These are phyloP conservation scores for Ophioderma brevispina DNA, from an alignment of 35 echinoderm and acorn worm genomes.

Conservation along the genomic window DNA sequence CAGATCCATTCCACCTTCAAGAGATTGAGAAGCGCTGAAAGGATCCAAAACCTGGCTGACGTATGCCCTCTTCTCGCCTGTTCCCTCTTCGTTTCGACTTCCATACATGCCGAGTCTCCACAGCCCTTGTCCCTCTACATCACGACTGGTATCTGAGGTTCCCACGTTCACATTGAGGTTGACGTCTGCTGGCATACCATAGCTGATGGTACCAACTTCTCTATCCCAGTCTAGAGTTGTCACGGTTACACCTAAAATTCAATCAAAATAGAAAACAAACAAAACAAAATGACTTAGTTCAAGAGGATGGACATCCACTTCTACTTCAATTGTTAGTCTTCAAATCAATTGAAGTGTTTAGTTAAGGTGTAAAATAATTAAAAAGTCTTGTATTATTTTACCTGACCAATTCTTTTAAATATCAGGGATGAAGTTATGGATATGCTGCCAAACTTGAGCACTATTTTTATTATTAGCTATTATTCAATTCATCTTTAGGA, in stretches of 20 bases:
- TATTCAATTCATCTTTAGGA: too few relatives aligned
- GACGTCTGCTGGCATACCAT: constrained; percentile 41
- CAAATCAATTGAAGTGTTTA: too few relatives aligned
- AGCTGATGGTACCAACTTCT: constrained; percentile 16
- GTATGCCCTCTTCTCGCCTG: constrained; percentile 28
- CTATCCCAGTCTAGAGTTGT: constrained; percentile 30
- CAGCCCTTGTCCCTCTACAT: constrained; percentile 49
- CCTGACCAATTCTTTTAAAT: too few relatives aligned
- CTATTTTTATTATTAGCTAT: too few relatives aligned
- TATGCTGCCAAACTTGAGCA: too few relatives aligned
- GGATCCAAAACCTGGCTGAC: constrained; percentile 42
- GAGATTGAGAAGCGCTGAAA: constrained; percentile 30
- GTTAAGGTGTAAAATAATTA: too few relatives aligned
- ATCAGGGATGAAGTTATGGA: too few relatives aligned
- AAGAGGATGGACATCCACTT: too few relatives aligned
- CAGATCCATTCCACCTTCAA: constrained; percentile 55
- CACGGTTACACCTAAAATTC: constrained; percentile 29
- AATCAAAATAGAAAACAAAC: not conserved
- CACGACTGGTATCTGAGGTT: constrained; percentile 40
- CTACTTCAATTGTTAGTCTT: too few relatives aligned
- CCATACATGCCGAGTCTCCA: constrained; percentile 82
- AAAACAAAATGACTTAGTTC: too few relatives aligned
- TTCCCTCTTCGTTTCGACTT: constrained; percentile 24
- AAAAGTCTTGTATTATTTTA: too few relatives aligned
- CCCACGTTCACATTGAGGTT: constrained; percentile 55